These are phyloP conservation scores for Protaetia brevitarsis DNA, from an alignment of 1,140 invertebrate genomes.

Conservation along the genomic window DNA sequence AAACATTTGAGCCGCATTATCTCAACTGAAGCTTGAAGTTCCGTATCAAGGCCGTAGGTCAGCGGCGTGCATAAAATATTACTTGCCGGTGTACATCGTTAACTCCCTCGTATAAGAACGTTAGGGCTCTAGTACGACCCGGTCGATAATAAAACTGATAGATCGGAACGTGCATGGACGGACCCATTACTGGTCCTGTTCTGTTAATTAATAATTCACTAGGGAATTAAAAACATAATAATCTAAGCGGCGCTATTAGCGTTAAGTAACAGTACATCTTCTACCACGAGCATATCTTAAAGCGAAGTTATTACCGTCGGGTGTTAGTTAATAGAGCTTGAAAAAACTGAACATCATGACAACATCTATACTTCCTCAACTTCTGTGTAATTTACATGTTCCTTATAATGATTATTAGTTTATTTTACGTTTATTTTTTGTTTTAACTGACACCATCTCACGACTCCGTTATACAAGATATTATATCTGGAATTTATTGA, in stretches of 20 bases:
- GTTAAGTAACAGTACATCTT: neutral
- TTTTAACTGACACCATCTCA: too few species aligned
- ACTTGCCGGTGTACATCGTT: neutral
- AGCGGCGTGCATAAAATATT: slow-evolving; percentile 16
- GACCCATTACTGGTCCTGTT: neutral
- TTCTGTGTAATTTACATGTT: too few species aligned
- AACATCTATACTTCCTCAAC: too few species aligned
- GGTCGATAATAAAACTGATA: neutral
- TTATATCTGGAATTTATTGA: too few species aligned
- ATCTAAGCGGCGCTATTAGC: neutral
- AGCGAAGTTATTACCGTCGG: neutral
- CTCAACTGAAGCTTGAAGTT: slow-evolving; percentile 23
- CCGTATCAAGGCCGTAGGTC: slow-evolving; percentile 22
- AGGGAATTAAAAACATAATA: neutral
- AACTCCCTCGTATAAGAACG: neutral
- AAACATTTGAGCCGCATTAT: slow-evolving; percentile 22
- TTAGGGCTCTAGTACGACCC: neutral
- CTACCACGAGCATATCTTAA: neutral
- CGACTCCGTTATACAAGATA: too few species aligned
- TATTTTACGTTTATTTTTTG: too few species aligned
- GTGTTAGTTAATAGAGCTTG: neutral
- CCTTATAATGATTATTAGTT: too few species aligned
- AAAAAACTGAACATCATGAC: neutral
- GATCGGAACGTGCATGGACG: neutral
- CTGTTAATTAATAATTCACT: neutral